Percentiles rank a stretch among this genome's conserved stretches.
phyloP scores from a whole-genome alignment of 2,888 invertebrate species.

The Automeris io region DNA sequence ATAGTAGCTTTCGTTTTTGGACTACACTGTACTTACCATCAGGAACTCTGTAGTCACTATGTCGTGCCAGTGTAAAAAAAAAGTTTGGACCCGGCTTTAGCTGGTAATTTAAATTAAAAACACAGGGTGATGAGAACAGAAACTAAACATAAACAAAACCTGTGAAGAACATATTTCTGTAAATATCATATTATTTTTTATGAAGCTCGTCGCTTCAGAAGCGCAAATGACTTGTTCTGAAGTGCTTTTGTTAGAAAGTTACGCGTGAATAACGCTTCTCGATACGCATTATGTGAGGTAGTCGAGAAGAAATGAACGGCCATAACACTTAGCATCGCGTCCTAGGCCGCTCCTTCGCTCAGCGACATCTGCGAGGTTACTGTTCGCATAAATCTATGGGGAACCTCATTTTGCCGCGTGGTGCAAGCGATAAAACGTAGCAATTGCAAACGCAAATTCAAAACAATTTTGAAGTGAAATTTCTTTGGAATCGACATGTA shows the following conservation, averaged over 20 bases:
- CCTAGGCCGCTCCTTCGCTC: conserved; percentile 4
- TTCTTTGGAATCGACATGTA: not conserved
- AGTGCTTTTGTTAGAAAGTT: conserved; percentile 1
- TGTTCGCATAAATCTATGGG: conserved; percentile 11
- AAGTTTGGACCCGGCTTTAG: too few relatives aligned
- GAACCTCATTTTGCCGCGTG: conserved; percentile 1
- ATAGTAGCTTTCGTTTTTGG: too few relatives aligned
- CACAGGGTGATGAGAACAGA: too few relatives aligned
- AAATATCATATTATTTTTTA: too few relatives aligned
- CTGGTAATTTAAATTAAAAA: too few relatives aligned
- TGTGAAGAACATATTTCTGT: too few relatives aligned
- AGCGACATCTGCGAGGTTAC: conserved; percentile 11
- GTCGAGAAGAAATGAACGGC: conserved; percentile 12
- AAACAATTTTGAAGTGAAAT: too few relatives aligned
- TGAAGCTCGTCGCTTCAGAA: conserved; percentile 1
- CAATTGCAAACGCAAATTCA: not conserved
- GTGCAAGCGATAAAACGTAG: not conserved
- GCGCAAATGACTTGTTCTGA: not conserved
- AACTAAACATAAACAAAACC: too few relatives aligned
- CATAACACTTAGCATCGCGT: conserved; percentile 11
- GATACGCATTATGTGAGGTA: conserved; percentile 6
- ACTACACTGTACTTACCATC: too few relatives aligned
- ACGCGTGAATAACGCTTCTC: not conserved
- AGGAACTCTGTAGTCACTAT: too few relatives aligned
- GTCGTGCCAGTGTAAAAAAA: too few relatives aligned